Conservation (phyloP, 2,113 vertebrate species). For the Empidonax alnorum region DNA sequence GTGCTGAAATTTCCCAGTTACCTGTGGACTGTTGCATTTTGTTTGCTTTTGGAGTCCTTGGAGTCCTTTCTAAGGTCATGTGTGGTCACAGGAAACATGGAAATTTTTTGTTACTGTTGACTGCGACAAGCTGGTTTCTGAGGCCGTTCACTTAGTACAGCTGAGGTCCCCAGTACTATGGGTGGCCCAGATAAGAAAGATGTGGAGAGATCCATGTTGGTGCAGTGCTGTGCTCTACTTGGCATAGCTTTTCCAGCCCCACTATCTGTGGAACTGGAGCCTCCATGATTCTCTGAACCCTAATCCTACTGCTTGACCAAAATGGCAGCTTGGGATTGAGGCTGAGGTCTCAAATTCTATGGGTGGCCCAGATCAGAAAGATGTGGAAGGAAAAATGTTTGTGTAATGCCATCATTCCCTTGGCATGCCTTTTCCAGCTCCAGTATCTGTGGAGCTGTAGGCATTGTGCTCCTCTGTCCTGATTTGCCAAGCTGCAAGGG, state of each 20-base stretch:
- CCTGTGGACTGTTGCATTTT: constrained; percentile 2
- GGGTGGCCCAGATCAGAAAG: neutral
- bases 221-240: neutral
- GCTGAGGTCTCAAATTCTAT: neutral
- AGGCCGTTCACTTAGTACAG: neutral
- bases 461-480: neutral
- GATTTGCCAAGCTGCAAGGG: neutral
- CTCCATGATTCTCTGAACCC: neutral
- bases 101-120: neutral
- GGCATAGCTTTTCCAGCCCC: neutral
- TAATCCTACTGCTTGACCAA: neutral
- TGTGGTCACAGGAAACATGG: neutral
- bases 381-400: neutral
- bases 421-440: neutral
- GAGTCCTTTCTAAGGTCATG: neutral
- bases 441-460: neutral
- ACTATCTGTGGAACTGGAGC: neutral
- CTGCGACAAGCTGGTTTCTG: neutral
- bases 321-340: neutral
- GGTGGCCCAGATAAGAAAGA: neutral
- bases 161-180: neutral
- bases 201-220: neutral
- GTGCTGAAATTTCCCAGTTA: neutral
- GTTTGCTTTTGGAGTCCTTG: neutral
- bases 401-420: neutral